Base-by-base conservation (phyloP, 2,113 vertebrate species). In the Mustelus asterias region DNA sequence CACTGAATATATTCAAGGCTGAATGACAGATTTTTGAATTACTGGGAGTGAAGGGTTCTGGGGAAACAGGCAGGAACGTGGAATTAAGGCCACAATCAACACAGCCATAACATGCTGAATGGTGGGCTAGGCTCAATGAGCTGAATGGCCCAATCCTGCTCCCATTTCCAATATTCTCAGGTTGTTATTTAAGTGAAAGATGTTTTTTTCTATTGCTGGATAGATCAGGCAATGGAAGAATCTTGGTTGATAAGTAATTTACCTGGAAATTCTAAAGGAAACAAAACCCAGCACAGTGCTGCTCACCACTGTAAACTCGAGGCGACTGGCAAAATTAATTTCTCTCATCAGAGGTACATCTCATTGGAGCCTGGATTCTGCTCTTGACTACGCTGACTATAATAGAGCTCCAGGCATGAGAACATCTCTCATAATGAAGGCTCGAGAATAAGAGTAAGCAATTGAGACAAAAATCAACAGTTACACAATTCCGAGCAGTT, bases 241-340 rank as follows among this genome's bases (percentile, higher is more conserved):
- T 20, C 60, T 33, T 11, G 7, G 89, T 92, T 60, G n/a, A 37
- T 92, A 6, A 65, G 14, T 92, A 65, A 37, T 63, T 65, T 16
- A 37, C n/a, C 58, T 37, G 89, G 65, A 92, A 92, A 65, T 92
- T 65, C 60, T 14, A 0, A 63, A 33, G 11, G 58, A 60, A 92
- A 92, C 60, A 92, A 37, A 63, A 65, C 33, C 16, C 60, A 92
- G 14, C 33, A 3, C 7, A 92, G 58, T 37, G 29, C 37, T 18
- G 33, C 33, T 92, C 60, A 92, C 22, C 20, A 92, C 63, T 92
- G 65, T 65, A 37, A 92, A 65, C 89, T 92, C 58, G 33, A 92
- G 89, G 60, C 33, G 60, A 92, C 60, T 92, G 89, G 60, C 33
- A 92, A 92, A 92, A 92, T 65, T 37, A 65, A 92, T 65, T 92